Conservation (phyloP, 2,888 invertebrate genomes). For the Philereme transversata region DNA sequence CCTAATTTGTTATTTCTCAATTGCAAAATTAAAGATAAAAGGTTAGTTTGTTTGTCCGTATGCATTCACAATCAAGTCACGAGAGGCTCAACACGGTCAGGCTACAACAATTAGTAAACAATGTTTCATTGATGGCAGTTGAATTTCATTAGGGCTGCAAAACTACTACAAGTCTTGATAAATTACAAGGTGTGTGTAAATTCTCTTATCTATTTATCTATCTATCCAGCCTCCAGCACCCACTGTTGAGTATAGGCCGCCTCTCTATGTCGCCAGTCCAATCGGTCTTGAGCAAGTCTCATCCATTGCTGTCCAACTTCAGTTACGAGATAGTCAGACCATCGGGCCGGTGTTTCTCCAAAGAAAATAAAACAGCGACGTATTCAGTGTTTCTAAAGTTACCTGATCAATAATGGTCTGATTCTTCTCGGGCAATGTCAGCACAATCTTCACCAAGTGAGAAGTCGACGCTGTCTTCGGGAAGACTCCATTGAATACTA, state of each 20-base stretch:
- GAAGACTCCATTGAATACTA: conserved; percentile 93
- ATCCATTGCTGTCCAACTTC: too few species aligned
- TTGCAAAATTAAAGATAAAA: conserved; percentile 32
- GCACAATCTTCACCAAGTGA: conserved; percentile 87
- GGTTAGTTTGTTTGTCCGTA: conserved; percentile 28
- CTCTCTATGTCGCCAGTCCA: too few species aligned
- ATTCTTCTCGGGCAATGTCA: conserved; percentile 89
- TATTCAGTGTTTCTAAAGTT: conserved; percentile 37
- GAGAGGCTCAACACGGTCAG: conserved; percentile 36
- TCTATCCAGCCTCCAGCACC: too few species aligned
- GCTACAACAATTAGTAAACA: conserved; percentile 39
- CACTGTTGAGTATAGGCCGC: too few species aligned
- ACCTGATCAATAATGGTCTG: conserved; percentile 90
- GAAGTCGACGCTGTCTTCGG: conserved; percentile 84
- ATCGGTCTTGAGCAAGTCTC: too few species aligned
- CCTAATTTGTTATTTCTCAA: conserved; percentile 34
- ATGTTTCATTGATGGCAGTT: conserved; percentile 39
- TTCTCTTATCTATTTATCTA: too few species aligned
- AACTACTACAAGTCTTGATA: conserved; percentile 8
- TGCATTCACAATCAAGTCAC: conserved; percentile 37
- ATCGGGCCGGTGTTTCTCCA: too few species aligned
- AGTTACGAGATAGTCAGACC: too few species aligned
- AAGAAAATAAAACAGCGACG: not conserved
- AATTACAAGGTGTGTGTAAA: not conserved
- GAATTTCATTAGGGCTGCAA: conserved; percentile 35